Evolutionary conservation across 2,888 invertebrate genomes (phyloP).

Genomic region (Therioaphis trifolii): DNA sequence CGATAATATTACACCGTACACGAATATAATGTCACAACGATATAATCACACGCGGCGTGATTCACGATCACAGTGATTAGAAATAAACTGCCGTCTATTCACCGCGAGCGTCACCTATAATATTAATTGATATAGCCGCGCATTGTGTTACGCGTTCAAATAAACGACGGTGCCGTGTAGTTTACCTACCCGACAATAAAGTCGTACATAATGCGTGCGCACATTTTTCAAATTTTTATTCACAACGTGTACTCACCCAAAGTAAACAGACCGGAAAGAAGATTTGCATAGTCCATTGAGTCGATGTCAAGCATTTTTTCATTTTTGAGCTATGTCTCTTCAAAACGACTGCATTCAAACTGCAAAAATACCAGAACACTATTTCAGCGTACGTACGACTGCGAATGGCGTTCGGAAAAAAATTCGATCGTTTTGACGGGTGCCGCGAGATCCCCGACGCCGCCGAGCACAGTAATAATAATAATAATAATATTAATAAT

Average conservation of each 20-base stretch:
- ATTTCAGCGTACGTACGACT: not conserved
- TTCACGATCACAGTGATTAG: not conserved
- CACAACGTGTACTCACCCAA: constrained; percentile 35
- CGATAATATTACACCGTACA: not conserved
- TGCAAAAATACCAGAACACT: constrained; percentile 2
- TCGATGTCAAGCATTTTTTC: constrained; percentile 37
- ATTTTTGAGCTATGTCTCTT: constrained; percentile 40
- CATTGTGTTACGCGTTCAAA: not conserved
- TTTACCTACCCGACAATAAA: not conserved
- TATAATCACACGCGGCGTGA: not conserved
- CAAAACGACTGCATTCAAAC: constrained; percentile 57
- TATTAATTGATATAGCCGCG: not conserved
- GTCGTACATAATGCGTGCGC: not conserved
- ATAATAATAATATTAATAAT: no score
- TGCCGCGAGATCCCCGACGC: not conserved
- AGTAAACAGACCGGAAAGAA: constrained; percentile 32
- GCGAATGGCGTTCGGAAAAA: not conserved
- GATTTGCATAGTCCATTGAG: constrained; percentile 13
- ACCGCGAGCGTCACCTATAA: not conserved
- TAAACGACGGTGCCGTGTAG: not conserved
- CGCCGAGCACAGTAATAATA: no score
- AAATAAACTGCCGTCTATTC: no score
- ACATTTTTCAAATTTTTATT: constrained; percentile 9
- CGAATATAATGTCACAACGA: not conserved
- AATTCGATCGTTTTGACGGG: not conserved